A percentile compares a stretch with the other conserved stretches of the same genome.
These are phyloP conservation scores for Drosophila buzzatii DNA, from an alignment of 2,888 invertebrate species.

Conservation along the genomic window DNA sequence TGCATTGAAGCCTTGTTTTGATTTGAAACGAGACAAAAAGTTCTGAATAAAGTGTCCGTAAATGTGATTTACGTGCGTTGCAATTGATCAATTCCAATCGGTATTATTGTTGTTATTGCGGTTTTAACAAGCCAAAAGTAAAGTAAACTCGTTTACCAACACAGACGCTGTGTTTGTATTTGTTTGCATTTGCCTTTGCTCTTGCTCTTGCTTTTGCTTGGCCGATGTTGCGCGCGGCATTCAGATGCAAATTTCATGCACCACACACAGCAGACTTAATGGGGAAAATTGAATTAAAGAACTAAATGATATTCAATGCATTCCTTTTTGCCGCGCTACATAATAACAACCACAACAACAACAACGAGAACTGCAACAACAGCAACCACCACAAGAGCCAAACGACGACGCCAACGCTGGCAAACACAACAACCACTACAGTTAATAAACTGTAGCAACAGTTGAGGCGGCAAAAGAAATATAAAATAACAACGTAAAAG, in stretches of 20 bases:
- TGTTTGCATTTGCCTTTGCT: conserved; percentile 48
- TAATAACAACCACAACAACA: conserved; percentile 20
- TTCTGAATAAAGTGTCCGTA: conserved; percentile 28
- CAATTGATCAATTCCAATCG: conserved; percentile 32
- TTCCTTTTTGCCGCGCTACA: conserved; percentile 42
- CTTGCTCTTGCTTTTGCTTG: conserved; percentile 14
- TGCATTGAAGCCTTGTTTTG: conserved; percentile 40
- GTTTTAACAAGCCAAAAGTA: conserved; percentile 41
- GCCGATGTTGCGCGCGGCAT: conserved; percentile 46
- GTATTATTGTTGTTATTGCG: conserved; percentile 49
- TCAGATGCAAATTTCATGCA: conserved; percentile 41
- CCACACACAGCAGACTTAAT: conserved; percentile 26
- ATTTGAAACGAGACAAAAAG: conserved; percentile 44
- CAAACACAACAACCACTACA: conserved; percentile 31
- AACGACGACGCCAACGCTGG: conserved; percentile 45
- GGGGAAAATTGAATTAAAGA: conserved; percentile 34
- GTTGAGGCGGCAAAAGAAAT: conserved; percentile 62
- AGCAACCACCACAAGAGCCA: conserved; percentile 33
- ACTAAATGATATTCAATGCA: conserved; percentile 59
- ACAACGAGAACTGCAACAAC: conserved; percentile 1
- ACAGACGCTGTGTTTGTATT: conserved; percentile 33
- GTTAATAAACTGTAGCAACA: conserved; percentile 39
- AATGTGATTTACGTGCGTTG: conserved; percentile 21
- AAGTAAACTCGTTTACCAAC: conserved; percentile 63
- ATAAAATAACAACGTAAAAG: conserved; percentile 43